A percentile compares a stretch with the other conserved stretches of the same genome.
Evolutionary conservation across 2,113 vertebrate species (phyloP).

Genomic region (human): DNA sequence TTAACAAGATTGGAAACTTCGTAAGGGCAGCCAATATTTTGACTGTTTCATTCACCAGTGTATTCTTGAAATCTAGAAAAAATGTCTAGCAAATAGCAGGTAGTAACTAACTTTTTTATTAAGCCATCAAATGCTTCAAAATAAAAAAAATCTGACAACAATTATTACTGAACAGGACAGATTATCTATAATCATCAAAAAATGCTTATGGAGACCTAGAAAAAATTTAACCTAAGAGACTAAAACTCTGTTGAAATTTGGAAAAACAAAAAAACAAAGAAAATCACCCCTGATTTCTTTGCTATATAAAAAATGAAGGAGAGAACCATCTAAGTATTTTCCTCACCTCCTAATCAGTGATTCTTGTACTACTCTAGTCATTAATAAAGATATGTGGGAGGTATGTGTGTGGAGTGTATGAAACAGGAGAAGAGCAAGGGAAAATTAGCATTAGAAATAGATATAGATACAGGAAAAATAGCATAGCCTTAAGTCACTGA

Average conservation of each 20-base stretch:
- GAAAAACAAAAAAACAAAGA: background rate
- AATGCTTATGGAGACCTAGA: background rate
- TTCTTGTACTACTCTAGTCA: background rate
- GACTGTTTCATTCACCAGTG: background rate
- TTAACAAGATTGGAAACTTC: background rate
- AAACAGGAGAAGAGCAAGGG: background rate
- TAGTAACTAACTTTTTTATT: background rate
- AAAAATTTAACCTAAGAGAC: background rate
- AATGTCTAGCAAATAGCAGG: background rate
- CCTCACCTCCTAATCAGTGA: background rate
- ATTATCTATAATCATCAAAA: background rate
- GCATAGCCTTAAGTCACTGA: background rate
- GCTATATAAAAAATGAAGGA: background rate
- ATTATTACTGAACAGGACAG: background rate
- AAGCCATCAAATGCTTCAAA: background rate
- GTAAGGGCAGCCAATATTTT: background rate
- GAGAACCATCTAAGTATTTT: background rate
- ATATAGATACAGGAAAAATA: background rate
- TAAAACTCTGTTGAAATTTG: background rate
- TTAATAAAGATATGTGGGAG: background rate
- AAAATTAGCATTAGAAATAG: background rate
- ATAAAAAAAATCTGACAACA: background rate
- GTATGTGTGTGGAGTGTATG: fast-evolving
- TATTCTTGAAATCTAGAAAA: background rate
- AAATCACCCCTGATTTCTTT: background rate